Conservation (phyloP, 1,140 invertebrate species). For the Oncopodura yosiiana region DNA sequence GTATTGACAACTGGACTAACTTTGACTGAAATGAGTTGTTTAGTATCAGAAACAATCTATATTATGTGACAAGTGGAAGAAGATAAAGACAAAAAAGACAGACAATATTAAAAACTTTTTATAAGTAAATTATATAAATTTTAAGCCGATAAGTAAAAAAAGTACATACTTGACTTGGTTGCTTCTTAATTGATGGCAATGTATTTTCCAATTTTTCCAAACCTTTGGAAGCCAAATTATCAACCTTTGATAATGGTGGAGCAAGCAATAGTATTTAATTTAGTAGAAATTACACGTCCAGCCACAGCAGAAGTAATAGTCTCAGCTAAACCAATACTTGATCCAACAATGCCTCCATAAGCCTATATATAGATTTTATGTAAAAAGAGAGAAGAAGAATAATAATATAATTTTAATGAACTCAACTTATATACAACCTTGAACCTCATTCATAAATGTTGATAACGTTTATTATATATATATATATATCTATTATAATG, state of each 20-base stretch:
- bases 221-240: conserved; percentile 19
- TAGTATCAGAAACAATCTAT: conserved; percentile 24
- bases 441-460: no score
- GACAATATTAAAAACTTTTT: background rate
- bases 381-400: no score
- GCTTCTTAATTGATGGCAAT: conserved; percentile 26
- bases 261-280: background rate
- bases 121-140: background rate
- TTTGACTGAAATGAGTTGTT: conserved; percentile 12
- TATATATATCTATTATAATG: no score
- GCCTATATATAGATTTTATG: no score
- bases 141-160: background rate
- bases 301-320: background rate
- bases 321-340: conserved; percentile 7
- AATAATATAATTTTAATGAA: no score
- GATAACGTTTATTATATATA: no score
- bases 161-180: conserved; percentile 8
- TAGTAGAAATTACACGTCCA: conserved; percentile 5
- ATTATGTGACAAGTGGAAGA: no score
- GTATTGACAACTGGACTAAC: conserved; percentile 17
- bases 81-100: conserved; percentile 1
- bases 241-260: conserved; percentile 19
- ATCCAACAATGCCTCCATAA: conserved; percentile 13
- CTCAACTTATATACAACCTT: no score
- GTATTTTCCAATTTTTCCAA: conserved; percentile 22